Evolutionary conservation across 2,888 invertebrate species (phyloP), one percentile per base, ranked within the genome.

Genomic region (Crossocerus cetratus): DNA sequence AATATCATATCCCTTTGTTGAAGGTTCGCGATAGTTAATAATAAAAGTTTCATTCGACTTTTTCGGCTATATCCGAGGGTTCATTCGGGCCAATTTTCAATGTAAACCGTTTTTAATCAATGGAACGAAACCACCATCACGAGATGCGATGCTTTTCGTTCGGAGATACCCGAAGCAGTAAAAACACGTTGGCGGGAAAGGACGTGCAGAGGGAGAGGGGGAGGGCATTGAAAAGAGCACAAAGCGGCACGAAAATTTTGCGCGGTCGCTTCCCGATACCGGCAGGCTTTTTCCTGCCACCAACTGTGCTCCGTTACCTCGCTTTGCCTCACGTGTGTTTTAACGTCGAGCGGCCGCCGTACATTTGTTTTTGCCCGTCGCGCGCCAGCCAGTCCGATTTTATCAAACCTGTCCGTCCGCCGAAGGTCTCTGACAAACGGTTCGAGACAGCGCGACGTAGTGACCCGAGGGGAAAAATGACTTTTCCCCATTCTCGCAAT

Each of bases 401-500:
- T 65, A 67, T 67, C 65, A 62, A 59, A 42, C 58, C 67, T 56
- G 64, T 61, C 58, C 44, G 54, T 53, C 18, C 13, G 18, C n/a
- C 18, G 45, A 20, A 32, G n/a, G 56, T 57, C n/a, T 14, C 11
- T 20, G 18, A 20, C 32, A 32, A 32, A 32, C 32, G 32, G 32
- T 32, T 4, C 8, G 32, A 32, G 32, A 32, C 32, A 32, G 32
- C 5, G 32, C 5, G 32, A 32, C 32, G 32, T 11, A 32, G 32
- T 32, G 32, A 32, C 32, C 32, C 32, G 44, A 11, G 42, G 44
- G 60, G 32, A 74, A 70, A 65, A 70, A 67, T 58, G 60, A 70
- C 74, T 65, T 67, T 70, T 42, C 64, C 45, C 64, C 74, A 66
- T 74, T 74, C 66, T 43, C 32, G 74, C 70, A 74, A 76, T 74